A percentile compares a stretch with the other conserved stretches of the same genome.
Evolutionary conservation across 2,888 invertebrate species (phyloP).

Genomic region (Drosophila algonquin): DNA sequence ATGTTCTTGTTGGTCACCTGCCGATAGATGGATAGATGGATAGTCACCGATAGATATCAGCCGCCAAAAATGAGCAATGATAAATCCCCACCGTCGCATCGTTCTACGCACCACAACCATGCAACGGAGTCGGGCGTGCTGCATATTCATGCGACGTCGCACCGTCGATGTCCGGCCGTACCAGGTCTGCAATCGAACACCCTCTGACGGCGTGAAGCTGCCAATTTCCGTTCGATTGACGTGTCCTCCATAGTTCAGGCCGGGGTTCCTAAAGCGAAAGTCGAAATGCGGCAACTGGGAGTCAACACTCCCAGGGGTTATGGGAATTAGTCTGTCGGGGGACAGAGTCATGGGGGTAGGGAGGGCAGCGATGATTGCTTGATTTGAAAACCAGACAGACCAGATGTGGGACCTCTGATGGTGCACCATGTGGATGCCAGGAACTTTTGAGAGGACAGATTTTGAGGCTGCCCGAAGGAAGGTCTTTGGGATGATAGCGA

Average conservation of each 20-base stretch:
- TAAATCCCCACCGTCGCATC: not conserved
- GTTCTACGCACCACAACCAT: slow-evolving; percentile 85
- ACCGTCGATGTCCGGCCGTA: slow-evolving; percentile 77
- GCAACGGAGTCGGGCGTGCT: slow-evolving; percentile 85
- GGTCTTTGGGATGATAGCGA: too few relatives aligned
- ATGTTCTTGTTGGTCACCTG: slow-evolving; percentile 84
- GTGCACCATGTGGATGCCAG: not conserved
- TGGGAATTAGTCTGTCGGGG: slow-evolving; percentile 16
- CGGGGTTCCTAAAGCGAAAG: slow-evolving; percentile 84
- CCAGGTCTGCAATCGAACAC: slow-evolving; percentile 75
- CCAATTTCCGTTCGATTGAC: slow-evolving; percentile 85
- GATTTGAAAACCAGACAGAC: not conserved
- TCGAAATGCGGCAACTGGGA: not conserved
- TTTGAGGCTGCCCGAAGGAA: too few relatives aligned
- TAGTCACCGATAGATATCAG: not conserved
- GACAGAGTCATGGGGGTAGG: too few relatives aligned
- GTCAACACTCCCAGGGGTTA: slow-evolving; percentile 9
- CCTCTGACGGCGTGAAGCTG: slow-evolving; percentile 82
- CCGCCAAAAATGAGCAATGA: too few relatives aligned
- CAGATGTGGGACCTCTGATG: not conserved
- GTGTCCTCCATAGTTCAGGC: slow-evolving; percentile 85
- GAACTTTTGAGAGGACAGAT: slow-evolving; percentile 3
- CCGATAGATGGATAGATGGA: not conserved
- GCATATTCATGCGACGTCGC: slow-evolving; percentile 85
- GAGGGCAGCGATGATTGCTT: slow-evolving; percentile 18